Evolutionary conservation across 2,113 vertebrate species (phyloP).

Genomic region (Talpa occidentalis): DNA sequence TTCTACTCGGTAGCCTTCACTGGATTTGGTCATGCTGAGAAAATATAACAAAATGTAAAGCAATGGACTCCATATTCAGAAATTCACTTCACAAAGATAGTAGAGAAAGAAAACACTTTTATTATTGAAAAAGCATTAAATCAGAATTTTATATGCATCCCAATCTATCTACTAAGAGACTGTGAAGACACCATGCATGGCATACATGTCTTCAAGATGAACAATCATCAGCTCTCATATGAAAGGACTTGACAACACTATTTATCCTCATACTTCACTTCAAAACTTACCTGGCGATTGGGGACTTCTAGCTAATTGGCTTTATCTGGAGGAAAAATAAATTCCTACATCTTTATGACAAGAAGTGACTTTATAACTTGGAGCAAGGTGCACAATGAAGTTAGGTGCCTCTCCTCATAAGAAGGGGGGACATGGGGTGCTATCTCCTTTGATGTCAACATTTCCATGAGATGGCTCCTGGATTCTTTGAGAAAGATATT

Average conservation of each 20-base stretch:
- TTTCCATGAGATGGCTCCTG: background rate
- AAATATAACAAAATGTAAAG: background rate
- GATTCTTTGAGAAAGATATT: background rate
- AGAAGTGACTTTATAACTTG: background rate
- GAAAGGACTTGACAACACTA: too few species aligned
- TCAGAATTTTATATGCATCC: background rate
- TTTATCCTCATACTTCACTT: accelerated
- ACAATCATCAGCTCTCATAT: background rate
- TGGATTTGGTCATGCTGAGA: background rate
- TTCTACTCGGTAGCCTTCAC: background rate
- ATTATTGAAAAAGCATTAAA: background rate
- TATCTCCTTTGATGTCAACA: background rate
- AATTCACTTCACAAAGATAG: background rate
- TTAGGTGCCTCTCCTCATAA: background rate
- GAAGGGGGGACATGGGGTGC: background rate
- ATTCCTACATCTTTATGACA: background rate
- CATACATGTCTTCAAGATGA: background rate
- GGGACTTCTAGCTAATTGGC: background rate
- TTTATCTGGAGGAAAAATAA: background rate
- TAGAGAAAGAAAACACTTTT: background rate
- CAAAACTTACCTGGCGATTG: background rate
- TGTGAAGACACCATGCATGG: background rate
- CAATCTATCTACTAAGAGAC: background rate
- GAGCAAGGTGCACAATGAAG: background rate
- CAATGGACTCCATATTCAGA: background rate